A percentile compares a stretch with the other conserved stretches of the same genome.
phyloP scores from a whole-genome alignment of 2,113 vertebrate genomes.

The Ailurus styani region DNA sequence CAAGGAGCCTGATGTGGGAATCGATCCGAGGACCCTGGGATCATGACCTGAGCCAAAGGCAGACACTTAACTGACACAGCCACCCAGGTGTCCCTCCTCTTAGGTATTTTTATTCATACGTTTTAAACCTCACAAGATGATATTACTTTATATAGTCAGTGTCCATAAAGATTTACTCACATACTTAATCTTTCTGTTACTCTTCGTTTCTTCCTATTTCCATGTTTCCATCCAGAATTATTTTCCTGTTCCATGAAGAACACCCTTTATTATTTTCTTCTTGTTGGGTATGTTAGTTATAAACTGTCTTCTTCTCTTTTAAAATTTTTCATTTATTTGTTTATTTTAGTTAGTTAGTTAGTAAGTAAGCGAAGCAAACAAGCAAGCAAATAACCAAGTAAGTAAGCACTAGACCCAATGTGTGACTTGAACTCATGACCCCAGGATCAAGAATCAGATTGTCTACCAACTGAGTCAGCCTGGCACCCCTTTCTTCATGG shows the following conservation, averaged over 20 bases:
- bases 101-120: background rate
- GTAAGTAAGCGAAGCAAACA: background rate
- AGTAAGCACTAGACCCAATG: background rate
- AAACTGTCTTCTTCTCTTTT: background rate
- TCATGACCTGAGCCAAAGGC: too few species aligned
- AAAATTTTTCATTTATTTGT: background rate
- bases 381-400: background rate
- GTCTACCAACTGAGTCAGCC: background rate
- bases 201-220: background rate
- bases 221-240: background rate
- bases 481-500: background rate
- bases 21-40: too few species aligned
- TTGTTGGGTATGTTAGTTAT: background rate
- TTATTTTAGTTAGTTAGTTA: background rate
- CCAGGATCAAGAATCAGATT: background rate
- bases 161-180: background rate
- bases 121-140: background rate
- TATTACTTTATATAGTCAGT: background rate
- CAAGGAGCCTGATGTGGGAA: too few species aligned
- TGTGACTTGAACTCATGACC: background rate
- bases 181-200: background rate
- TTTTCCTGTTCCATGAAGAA: background rate
- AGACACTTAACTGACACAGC: too few species aligned
- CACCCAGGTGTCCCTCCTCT: background rate
- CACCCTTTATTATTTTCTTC: background rate